Conservation (phyloP, 92 coral and sea anemone genomes). For the Phenganax subtilis region DNA sequence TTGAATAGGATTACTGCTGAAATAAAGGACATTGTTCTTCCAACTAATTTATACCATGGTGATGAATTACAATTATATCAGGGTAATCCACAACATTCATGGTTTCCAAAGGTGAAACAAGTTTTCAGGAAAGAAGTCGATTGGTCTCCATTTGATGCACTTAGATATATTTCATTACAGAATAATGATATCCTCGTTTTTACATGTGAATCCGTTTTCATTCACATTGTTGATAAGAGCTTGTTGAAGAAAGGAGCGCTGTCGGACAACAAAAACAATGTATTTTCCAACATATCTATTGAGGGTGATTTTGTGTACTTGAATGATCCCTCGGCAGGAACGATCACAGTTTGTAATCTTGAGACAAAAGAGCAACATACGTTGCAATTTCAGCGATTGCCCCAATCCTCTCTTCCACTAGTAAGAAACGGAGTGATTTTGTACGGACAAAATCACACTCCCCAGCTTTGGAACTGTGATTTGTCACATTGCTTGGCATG, state of each 20-base stretch:
- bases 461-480: constrained; percentile 41
- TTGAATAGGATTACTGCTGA: background rate
- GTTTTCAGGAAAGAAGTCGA: background rate
- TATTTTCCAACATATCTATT: background rate
- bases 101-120: background rate
- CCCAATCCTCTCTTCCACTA: background rate
- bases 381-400: background rate
- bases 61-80: background rate
- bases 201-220: background rate
- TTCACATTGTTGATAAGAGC: background rate
- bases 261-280: background rate
- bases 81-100: background rate
- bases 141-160: background rate
- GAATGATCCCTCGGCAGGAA: background rate
- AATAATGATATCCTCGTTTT: background rate
- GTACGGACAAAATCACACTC: background rate
- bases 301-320: background rate
- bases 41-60: background rate
- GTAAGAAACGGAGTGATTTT: constrained; percentile 29
- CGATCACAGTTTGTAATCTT: background rate
- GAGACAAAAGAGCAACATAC: background rate
- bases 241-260: background rate
- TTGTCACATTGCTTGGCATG: constrained; percentile 10
- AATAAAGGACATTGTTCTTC: background rate
- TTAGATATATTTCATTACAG: background rate